A percentile compares a stretch with the other conserved stretches of the same genome.
Conservation (phyloP, 1,140 invertebrate genomes). For the Neotoxoptera formosana region DNA sequence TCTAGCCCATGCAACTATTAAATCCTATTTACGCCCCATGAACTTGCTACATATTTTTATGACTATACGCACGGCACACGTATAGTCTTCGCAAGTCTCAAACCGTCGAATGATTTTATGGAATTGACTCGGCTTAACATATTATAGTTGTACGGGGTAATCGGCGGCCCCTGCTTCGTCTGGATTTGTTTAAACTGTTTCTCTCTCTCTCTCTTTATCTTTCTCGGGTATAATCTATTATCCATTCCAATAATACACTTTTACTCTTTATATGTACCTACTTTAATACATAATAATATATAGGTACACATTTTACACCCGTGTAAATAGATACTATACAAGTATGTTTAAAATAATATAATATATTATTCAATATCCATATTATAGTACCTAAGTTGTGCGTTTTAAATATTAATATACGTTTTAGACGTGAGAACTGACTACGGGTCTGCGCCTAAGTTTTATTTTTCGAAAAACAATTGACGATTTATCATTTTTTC, state of each 20-base stretch:
- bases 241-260: not conserved
- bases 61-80: not conserved
- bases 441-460: not conserved
- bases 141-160: not conserved
- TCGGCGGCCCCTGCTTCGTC: not conserved
- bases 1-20: too few relatives aligned
- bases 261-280: not conserved
- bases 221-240: not conserved
- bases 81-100: not conserved
- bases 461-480: not conserved
- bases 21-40: not conserved
- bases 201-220: too few relatives aligned
- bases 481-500: not conserved
- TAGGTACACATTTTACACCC: not conserved
- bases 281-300: not conserved
- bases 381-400: not conserved
- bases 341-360: not conserved
- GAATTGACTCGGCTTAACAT: not conserved
- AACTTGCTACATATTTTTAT: not conserved
- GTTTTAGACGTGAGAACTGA: not conserved
- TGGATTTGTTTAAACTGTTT: not conserved
- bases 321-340: not conserved
- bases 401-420: not conserved
- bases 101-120: not conserved
- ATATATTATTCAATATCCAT: not conserved